These are phyloP conservation scores for Eupleurogrammus muticus DNA, from an alignment of 2,797 vertebrate genomes.

Conservation along the genomic window DNA sequence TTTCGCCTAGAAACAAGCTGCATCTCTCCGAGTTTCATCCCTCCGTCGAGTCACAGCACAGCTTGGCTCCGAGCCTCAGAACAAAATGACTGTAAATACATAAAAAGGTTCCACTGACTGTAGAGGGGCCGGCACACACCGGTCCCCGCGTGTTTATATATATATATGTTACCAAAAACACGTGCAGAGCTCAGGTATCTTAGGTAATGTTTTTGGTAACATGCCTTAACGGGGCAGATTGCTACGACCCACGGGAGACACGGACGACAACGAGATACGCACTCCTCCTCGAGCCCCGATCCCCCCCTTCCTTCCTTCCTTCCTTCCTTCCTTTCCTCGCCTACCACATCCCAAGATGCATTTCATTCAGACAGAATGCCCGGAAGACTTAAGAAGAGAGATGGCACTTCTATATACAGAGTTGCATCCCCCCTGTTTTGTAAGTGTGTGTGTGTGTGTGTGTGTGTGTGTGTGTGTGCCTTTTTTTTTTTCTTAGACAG, in stretches of 20 bases:
- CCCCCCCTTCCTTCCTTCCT: constrained; percentile 44
- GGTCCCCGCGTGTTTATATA: constrained; percentile 39
- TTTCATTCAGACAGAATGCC: constrained; percentile 68
- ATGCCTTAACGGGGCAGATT: constrained; percentile 68
- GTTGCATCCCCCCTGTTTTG: constrained; percentile 56
- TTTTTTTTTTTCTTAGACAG: constrained; percentile 23
- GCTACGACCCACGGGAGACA: constrained; percentile 62
- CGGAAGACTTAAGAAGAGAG: constrained; percentile 81
- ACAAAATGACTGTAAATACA: constrained; percentile 66
- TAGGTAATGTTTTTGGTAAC: constrained; percentile 76
- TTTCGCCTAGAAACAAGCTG: constrained; percentile 58
- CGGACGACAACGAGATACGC: constrained; percentile 39
- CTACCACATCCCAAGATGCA: constrained; percentile 53
- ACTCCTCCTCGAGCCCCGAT: constrained; percentile 35
- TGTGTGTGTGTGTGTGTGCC: neutral
- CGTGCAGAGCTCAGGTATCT: constrained; percentile 59
- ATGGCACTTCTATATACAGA: constrained; percentile 69
- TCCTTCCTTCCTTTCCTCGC: constrained; percentile 50
- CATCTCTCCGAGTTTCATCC: constrained; percentile 44
- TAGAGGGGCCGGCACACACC: constrained; percentile 52
- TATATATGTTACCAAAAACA: constrained; percentile 62
- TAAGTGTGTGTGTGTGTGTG: constrained; percentile 15
- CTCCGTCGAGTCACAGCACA: constrained; percentile 47
- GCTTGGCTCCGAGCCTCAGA: constrained; percentile 69
- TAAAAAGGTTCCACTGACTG: constrained; percentile 64